Percentiles rank a stretch among this genome's conserved stretches.
Conservation (phyloP, 2,888 invertebrate genomes). For the Creontiades dilutus region DNA sequence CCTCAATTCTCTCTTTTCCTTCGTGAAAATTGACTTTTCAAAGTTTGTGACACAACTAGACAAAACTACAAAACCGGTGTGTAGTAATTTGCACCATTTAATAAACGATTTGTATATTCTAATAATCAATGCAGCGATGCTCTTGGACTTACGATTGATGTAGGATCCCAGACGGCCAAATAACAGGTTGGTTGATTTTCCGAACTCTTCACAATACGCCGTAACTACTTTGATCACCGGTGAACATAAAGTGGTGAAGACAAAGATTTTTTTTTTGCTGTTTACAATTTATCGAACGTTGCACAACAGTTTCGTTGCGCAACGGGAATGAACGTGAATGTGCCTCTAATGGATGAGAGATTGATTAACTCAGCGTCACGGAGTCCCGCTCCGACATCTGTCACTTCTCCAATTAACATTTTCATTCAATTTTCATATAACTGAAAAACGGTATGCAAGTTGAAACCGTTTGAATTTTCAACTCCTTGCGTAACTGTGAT, state of each 20-base stretch:
- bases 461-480: neutral
- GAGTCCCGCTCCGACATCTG: neutral
- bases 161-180: neutral
- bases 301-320: constrained; percentile 12
- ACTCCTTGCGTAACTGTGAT: neutral
- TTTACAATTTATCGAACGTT: neutral
- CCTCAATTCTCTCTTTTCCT: too few species aligned
- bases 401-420: neutral
- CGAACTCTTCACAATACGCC: neutral
- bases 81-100: too few species aligned
- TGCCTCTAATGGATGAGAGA: neutral
- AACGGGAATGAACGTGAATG: constrained; percentile 24
- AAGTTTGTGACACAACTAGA: too few species aligned
- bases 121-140: too few species aligned
- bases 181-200: neutral
- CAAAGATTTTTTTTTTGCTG: neutral
- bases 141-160: too few species aligned
- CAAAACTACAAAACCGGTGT: too few species aligned
- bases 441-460: neutral
- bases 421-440: neutral
- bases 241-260: neutral
- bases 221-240: neutral
- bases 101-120: too few species aligned
- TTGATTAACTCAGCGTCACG: neutral
- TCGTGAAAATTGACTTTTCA: too few species aligned